Conservation (phyloP, 2,888 invertebrate genomes). For the Xylota sylvarum region DNA sequence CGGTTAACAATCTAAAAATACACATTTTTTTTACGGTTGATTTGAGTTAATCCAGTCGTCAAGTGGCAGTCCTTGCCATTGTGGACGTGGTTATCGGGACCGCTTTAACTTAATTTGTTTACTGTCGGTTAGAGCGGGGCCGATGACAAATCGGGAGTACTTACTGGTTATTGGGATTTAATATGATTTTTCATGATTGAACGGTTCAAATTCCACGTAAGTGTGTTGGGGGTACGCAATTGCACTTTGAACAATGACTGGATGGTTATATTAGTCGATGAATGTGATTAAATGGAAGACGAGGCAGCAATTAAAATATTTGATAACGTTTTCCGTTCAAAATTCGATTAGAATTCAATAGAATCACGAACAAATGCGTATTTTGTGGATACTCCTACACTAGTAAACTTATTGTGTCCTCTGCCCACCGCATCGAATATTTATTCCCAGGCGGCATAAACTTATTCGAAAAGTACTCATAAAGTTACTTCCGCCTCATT, state of each 20-base stretch:
- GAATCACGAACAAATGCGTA: too few relatives aligned
- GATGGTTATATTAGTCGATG: background rate
- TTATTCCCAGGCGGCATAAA: background rate
- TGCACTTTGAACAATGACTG: constrained; percentile 3
- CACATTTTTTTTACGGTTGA: constrained; percentile 54
- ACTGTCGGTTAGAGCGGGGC: background rate
- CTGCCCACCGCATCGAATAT: too few relatives aligned
- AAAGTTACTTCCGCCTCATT: background rate
- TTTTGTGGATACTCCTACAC: too few relatives aligned
- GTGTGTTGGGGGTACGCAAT: background rate
- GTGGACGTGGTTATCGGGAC: constrained; percentile 21
- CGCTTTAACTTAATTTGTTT: constrained; percentile 50
- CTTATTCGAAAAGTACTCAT: background rate
- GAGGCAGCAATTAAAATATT: too few relatives aligned
- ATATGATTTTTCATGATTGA: constrained; percentile 39
- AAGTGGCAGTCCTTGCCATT: constrained; percentile 11
- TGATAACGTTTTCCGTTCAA: too few relatives aligned
- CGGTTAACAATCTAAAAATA: constrained; percentile 31
- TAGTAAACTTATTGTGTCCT: too few relatives aligned
- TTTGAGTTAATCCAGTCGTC: constrained; percentile 37
- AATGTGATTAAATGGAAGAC: background rate
- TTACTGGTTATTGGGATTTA: constrained; percentile 44
- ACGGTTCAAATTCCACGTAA: background rate
- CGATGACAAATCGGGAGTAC: constrained; percentile 41
- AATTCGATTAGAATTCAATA: too few relatives aligned